Base-by-base conservation (phyloP, 2,113 vertebrate genomes). In the Elachura formosa region DNA sequence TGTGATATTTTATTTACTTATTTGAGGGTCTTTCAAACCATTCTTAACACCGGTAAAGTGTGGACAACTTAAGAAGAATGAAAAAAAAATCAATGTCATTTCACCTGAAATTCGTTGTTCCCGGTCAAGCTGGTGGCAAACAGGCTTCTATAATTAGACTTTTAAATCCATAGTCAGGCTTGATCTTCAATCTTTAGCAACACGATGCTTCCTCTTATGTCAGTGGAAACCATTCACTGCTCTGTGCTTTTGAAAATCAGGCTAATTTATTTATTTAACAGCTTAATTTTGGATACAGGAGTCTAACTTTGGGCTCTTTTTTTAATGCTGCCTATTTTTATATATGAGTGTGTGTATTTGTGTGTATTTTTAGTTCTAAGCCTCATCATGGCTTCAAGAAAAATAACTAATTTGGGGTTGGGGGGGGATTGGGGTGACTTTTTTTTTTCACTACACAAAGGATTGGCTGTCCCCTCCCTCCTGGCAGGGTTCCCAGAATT, bases 251-350 rank as follows among this genome's bases (percentile, higher is more conserved):
- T 45, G 85, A 96, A 95, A 91, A 91, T 66, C 87, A 81, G 79
- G n/a, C 63, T 93, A 86, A 95, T 96, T 95, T 96, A 91, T 95
- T 97, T 96, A 94, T 90, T 96, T 94, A 85, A 63, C 75, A 91
- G 90, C 82, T 93, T 93, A 90, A 96, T 94, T 96, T 96, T 88
- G 93, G 84, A 96, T 71, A 55, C 67, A 77, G 89, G 43, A 93
- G 72, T 75, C 89, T 77, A 93, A 91, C 55, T 79, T 74, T 3
- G 36, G 59, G 28, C 11, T 58, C 21, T 54, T 49, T 9, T 52
- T 76, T 63, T 49, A 62, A 63, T 13, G 43, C 59, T 12, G 28
- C 26, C 36, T 96, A 96, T 96, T 95, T 96, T 96, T 96, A 58
- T 51, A 72, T n/a, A 61, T 2, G 1, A 87, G 41, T 4, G 58